Evolutionary conservation across 2,797 vertebrate genomes (phyloP).

Genomic region (Parotocinclus haroldoi): DNA sequence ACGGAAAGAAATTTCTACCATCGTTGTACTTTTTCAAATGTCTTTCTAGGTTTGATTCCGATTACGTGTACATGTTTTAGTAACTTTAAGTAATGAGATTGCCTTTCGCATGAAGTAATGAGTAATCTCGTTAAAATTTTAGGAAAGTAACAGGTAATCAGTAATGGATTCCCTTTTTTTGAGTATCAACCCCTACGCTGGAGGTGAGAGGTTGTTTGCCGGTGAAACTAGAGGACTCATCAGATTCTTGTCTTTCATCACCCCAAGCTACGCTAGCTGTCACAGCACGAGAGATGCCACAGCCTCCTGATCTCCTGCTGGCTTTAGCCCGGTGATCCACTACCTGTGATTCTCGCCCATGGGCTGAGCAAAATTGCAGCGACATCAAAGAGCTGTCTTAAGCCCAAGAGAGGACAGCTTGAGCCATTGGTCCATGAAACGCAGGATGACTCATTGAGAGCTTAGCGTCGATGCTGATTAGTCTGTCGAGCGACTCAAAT

Average conservation of each 20-base stretch:
- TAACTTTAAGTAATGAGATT: no score
- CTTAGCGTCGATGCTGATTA: slow-evolving; percentile 20
- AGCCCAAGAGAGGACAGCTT: background rate
- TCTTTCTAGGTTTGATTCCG: no score
- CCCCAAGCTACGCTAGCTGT: slow-evolving; percentile 15
- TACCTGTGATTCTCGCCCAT: background rate
- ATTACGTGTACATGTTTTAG: no score
- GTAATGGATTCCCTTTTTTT: no score
- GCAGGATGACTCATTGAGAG: slow-evolving; percentile 11
- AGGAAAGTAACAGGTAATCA: no score
- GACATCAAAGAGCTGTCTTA: slow-evolving; percentile 4
- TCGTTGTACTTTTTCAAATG: no score
- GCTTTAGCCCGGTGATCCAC: slow-evolving; percentile 27
- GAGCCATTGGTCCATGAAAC: slow-evolving; percentile 5
- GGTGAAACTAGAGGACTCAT: no score
- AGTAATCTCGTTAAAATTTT: no score
- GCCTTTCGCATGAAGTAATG: no score
- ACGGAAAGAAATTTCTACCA: no score
- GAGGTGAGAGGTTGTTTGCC: no score
- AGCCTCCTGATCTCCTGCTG: slow-evolving; percentile 15
- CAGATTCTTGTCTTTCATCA: slow-evolving; percentile 4
- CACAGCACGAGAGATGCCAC: slow-evolving; percentile 18
- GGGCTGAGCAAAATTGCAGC: background rate
- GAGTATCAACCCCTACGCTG: no score
- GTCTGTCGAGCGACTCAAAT: background rate